These are phyloP conservation scores for Diarsia brunnea DNA, from an alignment of 2,888 invertebrate genomes.

Conservation along the genomic window DNA sequence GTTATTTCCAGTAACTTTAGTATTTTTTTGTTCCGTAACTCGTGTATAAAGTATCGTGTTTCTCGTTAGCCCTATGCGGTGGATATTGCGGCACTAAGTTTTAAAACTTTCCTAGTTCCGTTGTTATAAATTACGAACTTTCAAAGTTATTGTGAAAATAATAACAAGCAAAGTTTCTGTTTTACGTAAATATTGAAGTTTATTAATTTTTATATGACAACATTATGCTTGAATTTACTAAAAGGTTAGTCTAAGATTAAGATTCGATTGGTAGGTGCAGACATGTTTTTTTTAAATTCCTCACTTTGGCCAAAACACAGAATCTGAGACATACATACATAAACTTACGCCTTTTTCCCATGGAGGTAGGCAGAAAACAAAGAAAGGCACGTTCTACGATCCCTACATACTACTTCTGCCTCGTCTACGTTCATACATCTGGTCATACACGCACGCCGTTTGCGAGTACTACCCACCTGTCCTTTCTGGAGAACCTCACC, in stretches of 20 bases:
- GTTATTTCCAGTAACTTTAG: not conserved
- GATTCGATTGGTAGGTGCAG: not conserved
- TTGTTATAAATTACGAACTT: conserved; percentile 51
- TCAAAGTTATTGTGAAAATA: conserved; percentile 33
- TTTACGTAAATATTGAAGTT: not conserved
- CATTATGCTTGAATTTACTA: not conserved
- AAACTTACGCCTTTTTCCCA: too few relatives aligned
- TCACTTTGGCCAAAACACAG: not conserved
- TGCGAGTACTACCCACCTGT: too few relatives aligned
- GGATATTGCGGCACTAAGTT: conserved; percentile 26
- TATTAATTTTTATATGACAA: not conserved
- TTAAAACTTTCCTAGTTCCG: conserved; percentile 11
- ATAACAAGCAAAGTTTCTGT: not conserved
- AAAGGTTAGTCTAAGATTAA: not conserved
- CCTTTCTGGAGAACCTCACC: too few relatives aligned
- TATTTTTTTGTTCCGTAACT: not conserved
- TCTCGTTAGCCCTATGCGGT: conserved; percentile 18
- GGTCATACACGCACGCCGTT: too few relatives aligned
- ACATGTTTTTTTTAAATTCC: not conserved
- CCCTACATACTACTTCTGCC: too few relatives aligned
- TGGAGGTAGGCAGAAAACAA: too few relatives aligned
- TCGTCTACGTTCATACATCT: too few relatives aligned
- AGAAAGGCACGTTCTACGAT: too few relatives aligned
- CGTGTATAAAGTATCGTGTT: conserved; percentile 24
- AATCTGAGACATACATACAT: not conserved